Base-by-base conservation (phyloP, 2,888 invertebrate species). In the Galerucella calmariensis region DNA sequence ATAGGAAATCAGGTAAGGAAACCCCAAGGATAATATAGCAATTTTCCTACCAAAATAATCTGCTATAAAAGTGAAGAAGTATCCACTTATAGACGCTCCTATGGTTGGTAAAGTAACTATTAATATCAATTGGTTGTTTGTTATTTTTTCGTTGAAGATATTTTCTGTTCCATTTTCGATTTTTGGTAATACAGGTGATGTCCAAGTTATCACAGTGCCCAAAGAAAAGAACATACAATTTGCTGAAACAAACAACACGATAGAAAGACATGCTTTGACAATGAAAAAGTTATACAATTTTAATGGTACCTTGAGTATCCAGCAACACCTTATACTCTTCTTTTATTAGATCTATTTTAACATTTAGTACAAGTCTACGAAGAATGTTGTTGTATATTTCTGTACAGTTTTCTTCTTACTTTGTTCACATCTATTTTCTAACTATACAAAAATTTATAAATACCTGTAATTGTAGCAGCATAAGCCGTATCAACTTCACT, bases 1-100 rank as follows among this genome's bases (percentile, higher is more conserved):
- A 90, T 94, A 95, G 0, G 95, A 93, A 0, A 92, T 53, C 16
- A 93, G 85, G 69, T 93, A 92, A 0, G 95, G 93, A 0, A 93
- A 79, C 0, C 91, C 88, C n/a, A 92, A 90, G 8, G 90, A 86
- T 3, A 94, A 84, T 8, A 95, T 87, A 0, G 92, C 90, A 88
- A 89, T 90, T 87, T 93, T 94, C 41, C 94, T 89, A 0, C 94
- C 94, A 70, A 92, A 87, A 79, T 87, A 90, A 67, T 93, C 91
- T 0, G 92, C 91, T 2, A 91, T 85, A 11, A 90, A 90, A 20
- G 94, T 94, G 0, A 92, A 93, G 16, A 90, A 83, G 82, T 94
- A 92, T 0, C 94, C 93, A 1, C 94, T 94, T 87, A 89, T 77
- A 8, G 87, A 84, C 0, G 90, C 89, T 5, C 90, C 90, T 53